Evolutionary conservation across 2,888 invertebrate species (phyloP), one percentile per base, ranked within the genome.

Genomic region (Morinoia aosen): DNA sequence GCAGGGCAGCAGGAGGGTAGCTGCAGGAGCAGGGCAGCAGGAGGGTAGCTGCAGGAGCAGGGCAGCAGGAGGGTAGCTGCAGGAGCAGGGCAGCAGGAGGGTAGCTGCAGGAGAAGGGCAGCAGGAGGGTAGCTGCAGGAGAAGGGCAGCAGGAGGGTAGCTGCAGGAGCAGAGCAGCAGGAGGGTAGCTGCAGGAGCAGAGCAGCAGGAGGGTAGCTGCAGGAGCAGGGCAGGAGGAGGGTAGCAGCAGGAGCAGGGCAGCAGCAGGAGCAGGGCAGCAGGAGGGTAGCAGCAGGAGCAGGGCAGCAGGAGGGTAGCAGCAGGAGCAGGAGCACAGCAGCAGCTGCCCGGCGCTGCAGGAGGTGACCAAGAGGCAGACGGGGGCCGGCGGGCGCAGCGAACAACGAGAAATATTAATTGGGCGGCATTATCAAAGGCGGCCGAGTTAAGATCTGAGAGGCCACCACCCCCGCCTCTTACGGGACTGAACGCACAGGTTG

Each of bases 351-450:
- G 48, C 48, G 48, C 48, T 4, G 48, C 48, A 48, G 3, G 48
- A 48, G 48, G 48, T 48, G 25, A 33, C 76, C 76, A 76, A 76
- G 19, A 76, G 76, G 33, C 33, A 76, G 76, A 33, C 19, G 76
- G 76, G 7, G 25, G 76, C 76, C 76, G 25, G 76, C 25, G 76
- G 76, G 76, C 76, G 25, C 76, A 19, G n/a, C 88, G n/a, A 88
- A n/a, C 88, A 88, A 90, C 90, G 90, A 93, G 93, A 93, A 57
- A 93, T 57, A 93, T 93, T 56, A 93, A 93, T 93, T 93, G 93
- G 57, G 57, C 16, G n/a, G 90, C 33, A 93, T 93, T 93, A 93
- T 93, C 93, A 93, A 93, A 93, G 93, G 57, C 56, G 57, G 58
- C 93, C 25, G 57, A 90, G 90, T 90, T 90, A 90, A 90, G 93